phyloP scores from a whole-genome alignment of 2,113 vertebrate genomes.

The Tursiops truncatus region DNA sequence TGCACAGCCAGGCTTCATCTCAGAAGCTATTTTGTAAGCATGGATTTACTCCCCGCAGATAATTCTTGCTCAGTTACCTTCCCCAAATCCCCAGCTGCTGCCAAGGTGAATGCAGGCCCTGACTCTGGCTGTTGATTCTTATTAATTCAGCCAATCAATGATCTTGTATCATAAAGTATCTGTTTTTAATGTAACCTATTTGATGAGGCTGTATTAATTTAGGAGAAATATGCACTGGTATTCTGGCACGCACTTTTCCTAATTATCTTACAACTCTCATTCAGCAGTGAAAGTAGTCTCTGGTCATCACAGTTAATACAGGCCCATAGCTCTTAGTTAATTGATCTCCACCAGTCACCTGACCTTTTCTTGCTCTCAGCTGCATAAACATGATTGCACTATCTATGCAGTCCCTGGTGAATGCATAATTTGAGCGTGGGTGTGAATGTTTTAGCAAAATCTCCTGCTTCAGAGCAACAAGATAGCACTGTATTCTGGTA shows the following conservation, averaged over 20 bases:
- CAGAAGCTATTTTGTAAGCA: conserved; percentile 34
- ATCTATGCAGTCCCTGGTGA: not conserved
- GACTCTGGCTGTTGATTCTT: conserved; percentile 73
- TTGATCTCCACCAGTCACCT: conserved; percentile 62
- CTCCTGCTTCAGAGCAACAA: conserved; percentile 33
- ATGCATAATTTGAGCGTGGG: conserved; percentile 43
- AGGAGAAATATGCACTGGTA: conserved; percentile 64
- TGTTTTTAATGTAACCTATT: conserved; percentile 76
- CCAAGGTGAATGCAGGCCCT: conserved; percentile 67
- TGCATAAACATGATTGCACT: conserved; percentile 36
- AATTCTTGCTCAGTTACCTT: conserved; percentile 22
- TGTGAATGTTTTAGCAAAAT: conserved; percentile 65
- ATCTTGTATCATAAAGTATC: conserved; percentile 55
- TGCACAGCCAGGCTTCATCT: not conserved
- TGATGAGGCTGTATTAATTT: conserved; percentile 73
- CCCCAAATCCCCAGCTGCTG: conserved; percentile 24
- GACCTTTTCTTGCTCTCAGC: conserved; percentile 54
- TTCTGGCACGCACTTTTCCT: conserved; percentile 59
- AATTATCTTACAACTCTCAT: conserved; percentile 67
- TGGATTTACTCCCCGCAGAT: conserved; percentile 14
- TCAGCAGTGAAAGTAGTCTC: conserved; percentile 69
- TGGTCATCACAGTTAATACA: conserved; percentile 63
- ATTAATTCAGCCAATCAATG: conserved; percentile 78
- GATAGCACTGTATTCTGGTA: conserved; percentile 26
- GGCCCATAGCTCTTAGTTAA: conserved; percentile 63